Conservation (phyloP, 2,113 vertebrate genomes). For the Corythornis vintsioides region DNA sequence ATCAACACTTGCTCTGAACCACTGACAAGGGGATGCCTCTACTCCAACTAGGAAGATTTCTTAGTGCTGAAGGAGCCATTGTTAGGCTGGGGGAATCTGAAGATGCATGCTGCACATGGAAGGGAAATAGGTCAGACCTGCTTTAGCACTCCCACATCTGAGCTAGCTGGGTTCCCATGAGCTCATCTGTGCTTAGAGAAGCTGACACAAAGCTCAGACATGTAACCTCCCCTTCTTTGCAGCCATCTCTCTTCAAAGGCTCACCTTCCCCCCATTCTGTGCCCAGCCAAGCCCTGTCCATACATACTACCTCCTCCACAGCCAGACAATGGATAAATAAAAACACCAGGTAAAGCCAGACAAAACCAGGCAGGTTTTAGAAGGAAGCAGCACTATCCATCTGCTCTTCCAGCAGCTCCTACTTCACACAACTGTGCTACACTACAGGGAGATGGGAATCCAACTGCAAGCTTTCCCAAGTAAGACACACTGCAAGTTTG, state of each 20-base stretch:
- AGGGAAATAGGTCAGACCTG: background rate
- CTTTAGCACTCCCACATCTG: background rate
- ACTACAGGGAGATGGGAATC: background rate
- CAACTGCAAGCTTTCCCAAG: background rate
- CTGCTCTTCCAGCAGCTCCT: background rate
- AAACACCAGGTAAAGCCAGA: background rate
- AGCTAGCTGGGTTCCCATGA: constrained; percentile 5
- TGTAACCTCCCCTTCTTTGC: background rate
- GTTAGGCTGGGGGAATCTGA: background rate
- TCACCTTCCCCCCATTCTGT: background rate
- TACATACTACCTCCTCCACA: background rate
- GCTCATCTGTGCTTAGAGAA: constrained; percentile 2
- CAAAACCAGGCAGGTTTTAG: background rate
- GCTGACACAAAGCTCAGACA: background rate
- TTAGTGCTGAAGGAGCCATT: background rate
- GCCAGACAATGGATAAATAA: background rate
- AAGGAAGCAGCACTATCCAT: background rate
- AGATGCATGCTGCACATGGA: background rate
- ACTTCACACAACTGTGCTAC: background rate
- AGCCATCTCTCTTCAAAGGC: constrained; percentile 8
- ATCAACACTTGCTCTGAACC: background rate
- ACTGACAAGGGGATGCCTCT: background rate
- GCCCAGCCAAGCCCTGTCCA: background rate
- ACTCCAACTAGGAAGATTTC: background rate
- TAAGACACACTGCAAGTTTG: background rate